Evolutionary conservation across 2,797 vertebrate species (phyloP).

Genomic region (Chelmon rostratus): DNA sequence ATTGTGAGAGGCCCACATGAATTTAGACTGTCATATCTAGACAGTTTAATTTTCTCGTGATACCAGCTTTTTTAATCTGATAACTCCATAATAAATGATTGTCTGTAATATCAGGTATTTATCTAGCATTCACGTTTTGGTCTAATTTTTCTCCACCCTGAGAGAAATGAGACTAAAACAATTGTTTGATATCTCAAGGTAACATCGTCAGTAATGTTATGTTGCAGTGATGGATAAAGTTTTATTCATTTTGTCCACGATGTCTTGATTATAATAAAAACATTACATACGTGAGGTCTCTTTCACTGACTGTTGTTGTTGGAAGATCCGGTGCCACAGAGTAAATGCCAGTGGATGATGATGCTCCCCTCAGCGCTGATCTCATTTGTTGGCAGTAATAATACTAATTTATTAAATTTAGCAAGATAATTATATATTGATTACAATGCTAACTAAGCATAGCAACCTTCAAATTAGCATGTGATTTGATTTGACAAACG

Average conservation of each 20-base stretch:
- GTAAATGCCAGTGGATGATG: background rate
- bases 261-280: background rate
- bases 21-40: background rate
- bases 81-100: background rate
- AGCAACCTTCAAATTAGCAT: conserved; percentile 16
- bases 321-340: background rate
- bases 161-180: background rate
- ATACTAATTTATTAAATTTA: conserved; percentile 29
- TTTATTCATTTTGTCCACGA: background rate
- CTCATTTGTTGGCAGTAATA: conserved; percentile 27
- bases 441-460: conserved; percentile 39
- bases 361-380: background rate
- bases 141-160: background rate
- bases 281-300: background rate
- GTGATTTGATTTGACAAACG: conserved; percentile 49
- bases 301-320: background rate
- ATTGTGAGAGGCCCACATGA: background rate
- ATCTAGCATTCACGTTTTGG: background rate
- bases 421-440: conserved; percentile 35
- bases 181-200: background rate
- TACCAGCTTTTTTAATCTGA: background rate
- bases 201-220: background rate
- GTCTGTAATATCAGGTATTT: background rate
- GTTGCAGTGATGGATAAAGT: background rate
- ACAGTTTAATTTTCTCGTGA: background rate